Evolutionary conservation across 2,797 vertebrate genomes (phyloP), one percentile per base, ranked within the genome.

Genomic region (Trematomus bernacchii): DNA sequence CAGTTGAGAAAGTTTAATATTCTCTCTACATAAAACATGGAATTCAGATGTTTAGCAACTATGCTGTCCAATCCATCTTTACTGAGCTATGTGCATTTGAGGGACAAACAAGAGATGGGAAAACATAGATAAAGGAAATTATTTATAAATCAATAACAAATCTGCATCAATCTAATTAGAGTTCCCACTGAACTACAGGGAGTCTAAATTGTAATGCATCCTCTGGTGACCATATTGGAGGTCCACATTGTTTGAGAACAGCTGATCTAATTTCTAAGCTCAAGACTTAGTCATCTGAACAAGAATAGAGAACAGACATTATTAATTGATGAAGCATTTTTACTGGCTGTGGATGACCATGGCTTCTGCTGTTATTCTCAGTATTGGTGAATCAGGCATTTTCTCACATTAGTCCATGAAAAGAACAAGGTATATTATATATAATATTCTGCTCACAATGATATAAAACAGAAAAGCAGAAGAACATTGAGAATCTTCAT

Each of bases 221-320:
- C 76, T 59, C 8, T 33, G 61, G 54, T 21, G 53, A 66, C 61
- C 61, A 55, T 64, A 7, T 43, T 79, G 37, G 44, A 76, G 59
- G 67, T 64, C 51, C 27, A 33, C 54, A 16, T 58, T 11, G 40
- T 18, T 55, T 14, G 19, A 57, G 57, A 80, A 76, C 84, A 81
- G 73, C 77, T 83, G 78, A 84, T 88, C 83, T 57, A 72, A 71
- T 90, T 73, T 85, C 79, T 50, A 6, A 64, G 78, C 46, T 80
- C 42, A 55, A 85, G 66, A 52, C 54, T 60, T 77, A 2, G 53
- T 79, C 63, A 83, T 60, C 63, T 46, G 43, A 66, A 76, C 75
- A 73, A 80, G 54, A 73, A 77, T 54, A 46, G 69, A 68, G 59
- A 47, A 21, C 52, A 57, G 18, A 18, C 76, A 74, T 86, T 64